phyloP scores from a whole-genome alignment of 2,888 invertebrate species.

The Quadriops clusia region DNA sequence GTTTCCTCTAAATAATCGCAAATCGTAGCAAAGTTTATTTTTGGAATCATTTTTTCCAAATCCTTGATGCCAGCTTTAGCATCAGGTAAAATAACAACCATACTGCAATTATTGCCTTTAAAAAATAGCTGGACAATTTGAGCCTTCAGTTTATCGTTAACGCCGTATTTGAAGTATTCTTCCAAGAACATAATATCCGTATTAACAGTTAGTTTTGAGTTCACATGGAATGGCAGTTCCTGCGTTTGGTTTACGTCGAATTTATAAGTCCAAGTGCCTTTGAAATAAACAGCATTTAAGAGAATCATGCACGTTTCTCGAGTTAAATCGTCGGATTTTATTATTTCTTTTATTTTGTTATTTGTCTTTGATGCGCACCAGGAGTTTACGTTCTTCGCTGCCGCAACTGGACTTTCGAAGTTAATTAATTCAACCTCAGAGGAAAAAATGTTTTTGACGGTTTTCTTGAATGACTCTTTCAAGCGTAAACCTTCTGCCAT shows the following conservation, averaged over 20 bases:
- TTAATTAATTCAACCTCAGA: constrained; percentile 51
- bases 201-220: constrained; percentile 40
- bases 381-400: constrained; percentile 54
- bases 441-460: constrained; percentile 49
- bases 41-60: constrained; percentile 48
- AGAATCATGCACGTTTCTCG: constrained; percentile 53
- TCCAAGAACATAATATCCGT: constrained; percentile 62
- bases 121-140: constrained; percentile 62
- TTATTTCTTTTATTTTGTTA: constrained; percentile 65
- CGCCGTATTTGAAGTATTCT: constrained; percentile 40
- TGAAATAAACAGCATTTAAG: constrained; percentile 81
- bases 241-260: constrained; percentile 49
- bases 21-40: constrained; percentile 42
- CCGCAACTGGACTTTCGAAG: constrained; percentile 41
- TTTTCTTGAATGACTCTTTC: constrained; percentile 41
- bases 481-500: constrained; percentile 43
- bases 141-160: constrained; percentile 42
- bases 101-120: constrained; percentile 50
- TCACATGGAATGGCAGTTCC: constrained; percentile 52
- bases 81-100: constrained; percentile 66
- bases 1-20: no score
- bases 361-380: constrained; percentile 76
- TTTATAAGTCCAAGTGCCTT: constrained; percentile 58
- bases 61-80: constrained; percentile 49
- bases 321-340: constrained; percentile 47